Conservation (phyloP, 2,113 vertebrate species). For the Dicentrarchus labrax region DNA sequence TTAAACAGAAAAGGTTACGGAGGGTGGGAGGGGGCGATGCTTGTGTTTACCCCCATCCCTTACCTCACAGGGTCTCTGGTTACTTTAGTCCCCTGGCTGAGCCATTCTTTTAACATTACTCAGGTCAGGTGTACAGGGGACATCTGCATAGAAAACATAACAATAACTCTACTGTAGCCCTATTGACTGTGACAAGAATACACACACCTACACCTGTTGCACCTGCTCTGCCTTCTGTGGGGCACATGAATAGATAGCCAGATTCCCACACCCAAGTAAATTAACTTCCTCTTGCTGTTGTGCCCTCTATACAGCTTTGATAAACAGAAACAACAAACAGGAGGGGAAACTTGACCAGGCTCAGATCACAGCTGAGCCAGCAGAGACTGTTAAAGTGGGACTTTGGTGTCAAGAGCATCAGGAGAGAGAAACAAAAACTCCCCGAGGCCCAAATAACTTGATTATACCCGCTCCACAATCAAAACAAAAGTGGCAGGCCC, state of each 20-base stretch:
- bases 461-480: slow-evolving; percentile 84
- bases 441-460: slow-evolving; percentile 81
- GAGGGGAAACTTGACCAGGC: slow-evolving; percentile 67
- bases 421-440: slow-evolving; percentile 79
- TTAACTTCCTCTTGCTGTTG: slow-evolving; percentile 68
- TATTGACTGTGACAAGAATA: slow-evolving; percentile 68
- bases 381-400: slow-evolving; percentile 71
- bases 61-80: slow-evolving; percentile 70
- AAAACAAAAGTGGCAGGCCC: slow-evolving; percentile 84
- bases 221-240: slow-evolving; percentile 70
- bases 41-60: slow-evolving; percentile 48
- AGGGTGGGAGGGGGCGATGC: slow-evolving; percentile 21
- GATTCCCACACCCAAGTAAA: slow-evolving; percentile 79
- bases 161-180: slow-evolving; percentile 67
- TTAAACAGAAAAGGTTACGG: slow-evolving; percentile 29
- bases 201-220: slow-evolving; percentile 79
- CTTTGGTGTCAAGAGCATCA: slow-evolving; percentile 79
- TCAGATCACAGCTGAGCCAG: slow-evolving; percentile 69
- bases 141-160: slow-evolving; percentile 69
- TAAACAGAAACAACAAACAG: slow-evolving; percentile 72
- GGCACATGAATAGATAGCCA: slow-evolving; percentile 64
- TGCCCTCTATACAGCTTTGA: slow-evolving; percentile 54
- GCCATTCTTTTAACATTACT: slow-evolving; percentile 61
- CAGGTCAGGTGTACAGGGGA: slow-evolving; percentile 67
- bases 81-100: slow-evolving; percentile 68